phyloP scores from a whole-genome alignment of 2,888 invertebrate genomes.

The Lissocephala sabroskyi region DNA sequence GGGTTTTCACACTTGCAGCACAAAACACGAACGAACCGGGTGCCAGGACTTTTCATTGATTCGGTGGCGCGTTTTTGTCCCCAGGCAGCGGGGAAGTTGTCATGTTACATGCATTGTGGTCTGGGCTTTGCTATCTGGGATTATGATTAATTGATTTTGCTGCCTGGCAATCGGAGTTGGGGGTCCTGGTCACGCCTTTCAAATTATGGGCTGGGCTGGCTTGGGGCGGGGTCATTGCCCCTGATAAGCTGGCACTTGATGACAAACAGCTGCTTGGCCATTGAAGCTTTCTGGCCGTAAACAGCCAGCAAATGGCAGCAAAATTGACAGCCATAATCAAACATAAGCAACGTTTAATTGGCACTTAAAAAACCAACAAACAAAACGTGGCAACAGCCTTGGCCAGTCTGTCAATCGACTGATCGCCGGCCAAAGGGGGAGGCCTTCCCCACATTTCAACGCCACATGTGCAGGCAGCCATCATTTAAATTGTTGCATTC shows the following conservation, averaged over 20 bases:
- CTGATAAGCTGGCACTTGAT: no score
- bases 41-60: conserved; percentile 4
- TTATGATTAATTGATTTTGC: conserved; percentile 53
- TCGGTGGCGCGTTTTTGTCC: neutral
- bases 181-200: no score
- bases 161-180: conserved; percentile 7
- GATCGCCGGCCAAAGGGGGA: neutral
- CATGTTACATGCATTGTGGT: conserved; percentile 32
- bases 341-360: conserved; percentile 55
- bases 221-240: no score
- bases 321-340: conserved; percentile 50
- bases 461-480: conserved; percentile 42
- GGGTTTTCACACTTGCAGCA: conserved; percentile 51
- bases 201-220: no score
- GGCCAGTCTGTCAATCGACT: neutral
- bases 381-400: conserved; percentile 5
- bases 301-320: conserved; percentile 36
- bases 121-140: conserved; percentile 39
- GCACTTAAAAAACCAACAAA: conserved; percentile 26
- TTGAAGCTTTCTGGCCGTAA: no score
- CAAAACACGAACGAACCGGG: neutral
- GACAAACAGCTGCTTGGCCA: conserved; percentile 43
- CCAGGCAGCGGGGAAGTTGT: no score
- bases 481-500: conserved; percentile 63
- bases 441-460: neutral